A percentile compares a stretch with the other conserved stretches of the same genome.
These are phyloP conservation scores for Odontamblyopus rebecca DNA, from an alignment of 2,797 vertebrate species.

Conservation along the genomic window DNA sequence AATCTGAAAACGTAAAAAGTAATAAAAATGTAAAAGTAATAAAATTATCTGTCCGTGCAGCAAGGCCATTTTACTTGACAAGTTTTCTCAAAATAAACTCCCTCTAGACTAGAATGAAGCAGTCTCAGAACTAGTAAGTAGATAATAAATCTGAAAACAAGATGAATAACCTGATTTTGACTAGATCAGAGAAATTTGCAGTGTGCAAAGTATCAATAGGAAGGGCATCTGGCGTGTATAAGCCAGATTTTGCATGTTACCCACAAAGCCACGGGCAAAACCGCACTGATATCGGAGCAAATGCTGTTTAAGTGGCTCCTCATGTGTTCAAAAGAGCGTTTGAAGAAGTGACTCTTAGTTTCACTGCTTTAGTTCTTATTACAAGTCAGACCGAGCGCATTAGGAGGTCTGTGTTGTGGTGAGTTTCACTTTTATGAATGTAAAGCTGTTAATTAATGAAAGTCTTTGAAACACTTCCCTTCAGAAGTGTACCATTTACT, in stretches of 20 bases:
- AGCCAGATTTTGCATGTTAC: background rate
- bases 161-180: no score
- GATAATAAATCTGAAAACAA: no score
- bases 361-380: constrained; percentile 24
- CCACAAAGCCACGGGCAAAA: background rate
- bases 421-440: constrained; percentile 40
- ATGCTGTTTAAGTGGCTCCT: background rate
- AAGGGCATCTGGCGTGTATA: background rate
- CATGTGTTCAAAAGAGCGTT: background rate
- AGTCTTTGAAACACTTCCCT: constrained; percentile 5
- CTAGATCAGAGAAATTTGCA: no score
- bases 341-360: constrained; percentile 9
- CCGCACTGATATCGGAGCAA: background rate
- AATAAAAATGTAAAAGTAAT: no score
- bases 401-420: constrained; percentile 40
- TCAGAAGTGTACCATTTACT: constrained; percentile 43
- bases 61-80: no score
- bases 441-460: constrained; percentile 25
- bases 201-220: no score
- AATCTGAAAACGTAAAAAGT: no score
- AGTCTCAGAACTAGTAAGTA: no score
- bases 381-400: constrained; percentile 18
- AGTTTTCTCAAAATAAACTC: no score
- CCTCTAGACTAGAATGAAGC: no score
- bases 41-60: no score